Evolutionary conservation across 1,140 invertebrate genomes (phyloP).

Genomic region (Lordiphosa collinella): DNA sequence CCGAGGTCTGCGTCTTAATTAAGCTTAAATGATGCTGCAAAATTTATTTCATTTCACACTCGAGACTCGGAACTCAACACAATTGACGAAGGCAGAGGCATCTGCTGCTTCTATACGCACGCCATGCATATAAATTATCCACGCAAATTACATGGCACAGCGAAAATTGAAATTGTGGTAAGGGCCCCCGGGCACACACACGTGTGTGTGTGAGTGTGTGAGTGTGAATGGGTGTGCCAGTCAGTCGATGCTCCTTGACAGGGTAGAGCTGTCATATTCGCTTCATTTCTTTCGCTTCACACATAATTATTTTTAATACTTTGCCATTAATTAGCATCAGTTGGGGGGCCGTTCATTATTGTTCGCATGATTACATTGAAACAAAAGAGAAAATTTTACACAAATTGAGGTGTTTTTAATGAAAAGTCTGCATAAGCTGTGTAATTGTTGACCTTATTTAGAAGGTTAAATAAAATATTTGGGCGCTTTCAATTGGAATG

Average conservation of each 20-base stretch:
- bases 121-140: conserved; percentile 74
- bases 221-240: conserved; percentile 7
- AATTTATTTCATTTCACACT: conserved; percentile 77
- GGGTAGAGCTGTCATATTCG: conserved; percentile 47
- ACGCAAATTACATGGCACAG: conserved; percentile 65
- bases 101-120: conserved; percentile 57
- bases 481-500: no score
- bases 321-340: conserved; percentile 63
- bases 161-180: conserved; percentile 60
- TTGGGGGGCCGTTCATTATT: conserved; percentile 46
- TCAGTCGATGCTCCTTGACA: conserved; percentile 5
- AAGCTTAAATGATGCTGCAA: conserved; percentile 78
- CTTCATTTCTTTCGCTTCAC: conserved; percentile 26
- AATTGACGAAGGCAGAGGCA: conserved; percentile 12
- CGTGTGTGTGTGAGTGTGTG: conserved; percentile 1
- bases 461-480: no score
- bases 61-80: conserved; percentile 8
- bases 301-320: conserved; percentile 71
- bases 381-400: conserved; percentile 8
- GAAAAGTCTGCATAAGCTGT: no score
- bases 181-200: not conserved
- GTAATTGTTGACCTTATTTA: no score
- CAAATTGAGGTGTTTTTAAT: not conserved
- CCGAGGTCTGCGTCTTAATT: conserved; percentile 60
- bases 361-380: conserved; percentile 46